phyloP scores from a whole-genome alignment of 2,113 vertebrate species.

The Theristicus caerulescens region DNA sequence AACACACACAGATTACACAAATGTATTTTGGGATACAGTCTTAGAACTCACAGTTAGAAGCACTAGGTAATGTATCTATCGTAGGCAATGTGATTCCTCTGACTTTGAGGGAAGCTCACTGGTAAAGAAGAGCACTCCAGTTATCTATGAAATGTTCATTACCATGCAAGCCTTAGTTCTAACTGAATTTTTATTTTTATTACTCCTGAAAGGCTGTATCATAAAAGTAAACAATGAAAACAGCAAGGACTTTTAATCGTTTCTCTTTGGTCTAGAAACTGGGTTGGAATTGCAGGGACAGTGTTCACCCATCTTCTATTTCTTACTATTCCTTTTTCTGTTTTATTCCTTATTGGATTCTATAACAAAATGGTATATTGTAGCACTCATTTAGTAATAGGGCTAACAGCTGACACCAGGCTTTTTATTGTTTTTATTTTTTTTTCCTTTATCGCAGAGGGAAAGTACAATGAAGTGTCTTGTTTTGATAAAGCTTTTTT shows the following conservation, averaged over 20 bases:
- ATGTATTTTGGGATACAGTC: not conserved
- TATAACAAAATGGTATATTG: not conserved
- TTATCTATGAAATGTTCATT: not conserved
- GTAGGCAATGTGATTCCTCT: not conserved
- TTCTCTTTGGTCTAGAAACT: not conserved
- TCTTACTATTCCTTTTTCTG: not conserved
- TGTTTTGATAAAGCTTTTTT: not conserved
- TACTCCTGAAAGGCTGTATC: not conserved
- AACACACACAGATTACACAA: not conserved
- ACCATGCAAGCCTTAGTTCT: not conserved
- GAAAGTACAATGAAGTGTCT: not conserved
- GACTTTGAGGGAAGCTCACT: not conserved
- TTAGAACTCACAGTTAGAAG: not conserved
- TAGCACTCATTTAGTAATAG: not conserved
- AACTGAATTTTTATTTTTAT: not conserved
- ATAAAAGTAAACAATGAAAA: not conserved
- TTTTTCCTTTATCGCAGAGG: not conserved
- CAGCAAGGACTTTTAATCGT: not conserved
- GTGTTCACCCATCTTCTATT: not conserved
- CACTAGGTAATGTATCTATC: not conserved
- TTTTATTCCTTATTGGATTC: not conserved
- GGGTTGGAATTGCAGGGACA: not conserved
- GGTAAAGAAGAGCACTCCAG: not conserved
- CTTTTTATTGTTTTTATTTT: not conserved
- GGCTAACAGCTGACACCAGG: not conserved